Evolutionary conservation across 2,797 vertebrate genomes (phyloP).

Genomic region (Cygnus olor): DNA sequence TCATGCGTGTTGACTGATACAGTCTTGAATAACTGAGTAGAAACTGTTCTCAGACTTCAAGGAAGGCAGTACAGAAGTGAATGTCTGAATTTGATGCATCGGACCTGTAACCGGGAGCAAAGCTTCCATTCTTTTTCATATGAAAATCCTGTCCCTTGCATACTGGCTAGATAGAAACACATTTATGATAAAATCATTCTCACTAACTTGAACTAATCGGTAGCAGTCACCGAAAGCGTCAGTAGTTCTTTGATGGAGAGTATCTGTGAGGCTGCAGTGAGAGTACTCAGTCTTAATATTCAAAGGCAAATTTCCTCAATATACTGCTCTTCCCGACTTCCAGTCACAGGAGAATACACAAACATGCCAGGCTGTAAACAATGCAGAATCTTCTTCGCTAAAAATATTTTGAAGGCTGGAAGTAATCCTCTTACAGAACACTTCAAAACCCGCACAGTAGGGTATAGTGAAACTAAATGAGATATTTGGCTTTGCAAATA

Average conservation of each 20-base stretch:
- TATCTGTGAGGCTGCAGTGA: not conserved
- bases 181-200: not conserved
- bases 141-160: not conserved
- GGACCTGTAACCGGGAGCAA: not conserved
- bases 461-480: not conserved
- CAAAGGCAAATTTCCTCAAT: not conserved
- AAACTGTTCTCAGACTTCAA: not conserved
- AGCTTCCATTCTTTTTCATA: not conserved
- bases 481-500: not conserved
- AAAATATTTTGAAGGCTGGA: not conserved
- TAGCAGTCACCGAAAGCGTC: not conserved
- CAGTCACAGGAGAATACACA: not conserved
- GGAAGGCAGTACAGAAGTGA: not conserved
- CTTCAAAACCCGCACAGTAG: not conserved
- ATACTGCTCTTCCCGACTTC: accelerated
- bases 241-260: not conserved
- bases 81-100: not conserved
- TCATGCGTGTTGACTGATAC: conserved; percentile 45
- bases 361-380: accelerated
- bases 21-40: not conserved
- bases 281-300: not conserved
- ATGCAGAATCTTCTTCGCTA: not conserved
- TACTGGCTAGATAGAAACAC: not conserved
- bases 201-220: not conserved
- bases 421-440: not conserved